Evolutionary conservation across 2,888 invertebrate genomes (phyloP).

Genomic region (Pogonocherus hispidulus): DNA sequence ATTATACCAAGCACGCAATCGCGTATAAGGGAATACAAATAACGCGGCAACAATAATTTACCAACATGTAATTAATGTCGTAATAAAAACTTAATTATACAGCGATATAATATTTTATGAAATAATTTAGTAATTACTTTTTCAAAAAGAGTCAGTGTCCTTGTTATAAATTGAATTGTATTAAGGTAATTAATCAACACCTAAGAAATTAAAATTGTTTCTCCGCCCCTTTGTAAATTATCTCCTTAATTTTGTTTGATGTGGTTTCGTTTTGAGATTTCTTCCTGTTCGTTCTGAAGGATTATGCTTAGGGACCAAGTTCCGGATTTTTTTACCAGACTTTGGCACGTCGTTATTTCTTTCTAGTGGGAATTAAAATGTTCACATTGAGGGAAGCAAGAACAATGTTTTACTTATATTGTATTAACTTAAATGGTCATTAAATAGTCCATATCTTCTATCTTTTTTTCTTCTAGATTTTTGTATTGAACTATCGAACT

Average conservation of each 20-base stretch:
- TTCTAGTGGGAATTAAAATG: no score
- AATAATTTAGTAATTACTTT: slow-evolving; percentile 17
- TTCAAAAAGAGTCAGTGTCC: slow-evolving; percentile 1
- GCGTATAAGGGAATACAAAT: background rate
- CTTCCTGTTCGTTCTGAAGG: background rate
- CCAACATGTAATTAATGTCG: background rate
- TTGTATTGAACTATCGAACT: no score
- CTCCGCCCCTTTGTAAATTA: background rate
- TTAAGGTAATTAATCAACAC: background rate
- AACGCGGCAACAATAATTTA: background rate
- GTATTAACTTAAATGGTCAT: no score
- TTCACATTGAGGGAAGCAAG: no score
- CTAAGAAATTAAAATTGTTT: slow-evolving; percentile 4
- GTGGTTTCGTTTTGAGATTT: background rate
- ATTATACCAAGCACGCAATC: background rate
- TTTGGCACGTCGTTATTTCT: no score
- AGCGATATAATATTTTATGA: background rate
- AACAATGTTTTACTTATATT: no score
- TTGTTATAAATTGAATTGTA: background rate
- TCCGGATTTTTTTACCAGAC: background rate
- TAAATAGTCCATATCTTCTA: no score
- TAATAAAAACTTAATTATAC: slow-evolving; percentile 4
- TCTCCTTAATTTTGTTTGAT: background rate
- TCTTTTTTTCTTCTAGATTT: no score
- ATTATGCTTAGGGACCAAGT: background rate